phyloP scores from a whole-genome alignment of 2,113 vertebrate species.

The Gallinago paraguaiae region DNA sequence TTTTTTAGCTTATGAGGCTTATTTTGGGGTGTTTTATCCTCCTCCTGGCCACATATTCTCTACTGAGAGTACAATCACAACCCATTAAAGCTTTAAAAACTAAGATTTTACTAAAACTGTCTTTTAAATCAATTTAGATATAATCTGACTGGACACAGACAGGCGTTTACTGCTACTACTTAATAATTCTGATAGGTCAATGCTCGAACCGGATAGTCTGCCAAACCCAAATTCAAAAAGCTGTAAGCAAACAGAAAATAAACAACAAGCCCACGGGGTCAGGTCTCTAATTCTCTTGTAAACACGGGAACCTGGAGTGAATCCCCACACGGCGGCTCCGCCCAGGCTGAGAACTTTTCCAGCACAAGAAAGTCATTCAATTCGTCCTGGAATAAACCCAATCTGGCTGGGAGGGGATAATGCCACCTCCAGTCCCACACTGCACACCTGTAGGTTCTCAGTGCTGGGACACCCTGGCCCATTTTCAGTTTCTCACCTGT shows the following conservation, averaged over 20 bases:
- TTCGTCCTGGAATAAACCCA: background rate
- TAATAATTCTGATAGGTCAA: background rate
- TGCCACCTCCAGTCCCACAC: background rate
- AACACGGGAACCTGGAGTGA: background rate
- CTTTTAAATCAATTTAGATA: background rate
- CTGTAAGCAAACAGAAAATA: background rate
- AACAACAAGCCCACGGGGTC: background rate
- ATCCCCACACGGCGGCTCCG: fast-evolving
- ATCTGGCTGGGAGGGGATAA: fast-evolving
- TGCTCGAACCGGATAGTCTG: fast-evolving
- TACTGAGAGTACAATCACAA: background rate
- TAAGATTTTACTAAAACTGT: background rate
- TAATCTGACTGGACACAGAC: fast-evolving
- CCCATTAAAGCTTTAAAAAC: background rate
- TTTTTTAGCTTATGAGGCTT: conserved; percentile 6
- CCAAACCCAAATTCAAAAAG: background rate
- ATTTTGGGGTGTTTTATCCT: conserved; percentile 13
- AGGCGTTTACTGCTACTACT: background rate
- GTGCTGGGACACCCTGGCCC: fast-evolving
- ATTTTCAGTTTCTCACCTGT: background rate
- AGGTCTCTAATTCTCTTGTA: fast-evolving
- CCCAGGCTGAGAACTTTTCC: background rate
- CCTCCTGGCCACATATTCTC: background rate
- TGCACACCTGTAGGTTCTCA: background rate
- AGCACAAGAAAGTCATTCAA: background rate